These are phyloP conservation scores for Turritopsis rubra DNA, from an alignment of 30 jellyfish, hydroid and myxozoan species.

Conservation along the genomic window DNA sequence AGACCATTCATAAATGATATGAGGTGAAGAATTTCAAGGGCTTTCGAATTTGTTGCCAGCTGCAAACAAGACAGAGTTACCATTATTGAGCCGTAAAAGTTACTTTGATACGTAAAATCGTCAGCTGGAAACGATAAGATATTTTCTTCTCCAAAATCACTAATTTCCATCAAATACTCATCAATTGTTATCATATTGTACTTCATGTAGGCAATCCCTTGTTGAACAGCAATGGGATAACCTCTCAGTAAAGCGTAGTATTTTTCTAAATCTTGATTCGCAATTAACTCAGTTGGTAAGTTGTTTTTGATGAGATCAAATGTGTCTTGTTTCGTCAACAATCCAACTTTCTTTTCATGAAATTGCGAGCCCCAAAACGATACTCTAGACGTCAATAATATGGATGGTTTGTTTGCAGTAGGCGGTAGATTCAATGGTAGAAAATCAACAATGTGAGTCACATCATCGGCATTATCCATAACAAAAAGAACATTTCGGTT, in stretches of 20 bases:
- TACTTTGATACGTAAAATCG: conserved; percentile 26
- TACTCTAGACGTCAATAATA: conserved; percentile 37
- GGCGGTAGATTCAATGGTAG: conserved; percentile 28
- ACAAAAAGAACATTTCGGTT: conserved; percentile 24
- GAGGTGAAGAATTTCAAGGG: neutral
- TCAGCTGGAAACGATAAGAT: conserved; percentile 8
- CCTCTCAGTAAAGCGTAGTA: conserved; percentile 32
- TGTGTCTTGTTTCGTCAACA: conserved; percentile 34
- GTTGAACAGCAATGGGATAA: conserved; percentile 54
- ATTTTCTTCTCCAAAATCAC: neutral
- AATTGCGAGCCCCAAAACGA: conserved; percentile 42
- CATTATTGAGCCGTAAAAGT: conserved; percentile 34
- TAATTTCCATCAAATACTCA: conserved; percentile 31
- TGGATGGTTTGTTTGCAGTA: conserved; percentile 19
- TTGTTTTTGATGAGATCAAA: conserved; percentile 17
- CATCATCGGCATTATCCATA: conserved; percentile 43
- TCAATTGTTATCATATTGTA: neutral
- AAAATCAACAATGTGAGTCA: conserved; percentile 20
- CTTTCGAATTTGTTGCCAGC: neutral
- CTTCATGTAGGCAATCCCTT: conserved; percentile 29
- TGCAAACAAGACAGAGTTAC: conserved; percentile 34
- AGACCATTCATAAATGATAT: neutral
- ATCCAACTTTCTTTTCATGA: conserved; percentile 9
- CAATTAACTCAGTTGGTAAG: neutral
- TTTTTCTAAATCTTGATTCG: conserved; percentile 35